These are phyloP conservation scores for Protonibea diacanthus DNA, from an alignment of 2,797 vertebrate species.

Conservation along the genomic window DNA sequence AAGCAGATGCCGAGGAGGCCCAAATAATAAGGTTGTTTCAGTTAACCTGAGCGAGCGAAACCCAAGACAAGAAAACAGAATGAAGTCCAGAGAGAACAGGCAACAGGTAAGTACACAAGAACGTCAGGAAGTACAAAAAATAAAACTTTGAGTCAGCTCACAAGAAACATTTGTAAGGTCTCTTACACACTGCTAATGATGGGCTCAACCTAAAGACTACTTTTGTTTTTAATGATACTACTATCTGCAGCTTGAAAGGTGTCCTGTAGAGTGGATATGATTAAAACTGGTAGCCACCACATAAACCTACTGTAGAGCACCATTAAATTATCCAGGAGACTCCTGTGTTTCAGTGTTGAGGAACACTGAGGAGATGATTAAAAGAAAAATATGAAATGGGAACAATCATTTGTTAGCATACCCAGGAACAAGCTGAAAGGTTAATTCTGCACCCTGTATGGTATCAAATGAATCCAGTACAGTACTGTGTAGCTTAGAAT, in stretches of 20 bases:
- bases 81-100: not conserved
- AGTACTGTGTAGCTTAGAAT: not conserved
- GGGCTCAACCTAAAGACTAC: not conserved
- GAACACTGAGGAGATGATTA: not conserved
- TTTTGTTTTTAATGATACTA: not conserved
- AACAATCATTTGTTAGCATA: not conserved
- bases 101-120: slow-evolving; percentile 27
- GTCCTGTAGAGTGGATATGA: not conserved
- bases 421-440: not conserved
- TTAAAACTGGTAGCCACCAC: not conserved
- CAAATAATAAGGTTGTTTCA: slow-evolving; percentile 58
- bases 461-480: no score
- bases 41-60: slow-evolving; percentile 42
- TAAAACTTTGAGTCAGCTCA: not conserved
- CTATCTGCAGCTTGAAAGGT: not conserved
- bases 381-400: not conserved
- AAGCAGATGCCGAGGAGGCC: slow-evolving; percentile 53
- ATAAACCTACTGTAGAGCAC: not conserved
- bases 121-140: no score
- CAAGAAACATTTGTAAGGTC: not conserved
- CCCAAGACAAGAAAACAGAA: not conserved
- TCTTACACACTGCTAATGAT: not conserved
- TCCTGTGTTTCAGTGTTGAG: not conserved
- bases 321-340: not conserved
- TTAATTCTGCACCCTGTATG: no score